Evolutionary conservation across 2,797 vertebrate species (phyloP).

Genomic region (Adrianichthys oophorus): DNA sequence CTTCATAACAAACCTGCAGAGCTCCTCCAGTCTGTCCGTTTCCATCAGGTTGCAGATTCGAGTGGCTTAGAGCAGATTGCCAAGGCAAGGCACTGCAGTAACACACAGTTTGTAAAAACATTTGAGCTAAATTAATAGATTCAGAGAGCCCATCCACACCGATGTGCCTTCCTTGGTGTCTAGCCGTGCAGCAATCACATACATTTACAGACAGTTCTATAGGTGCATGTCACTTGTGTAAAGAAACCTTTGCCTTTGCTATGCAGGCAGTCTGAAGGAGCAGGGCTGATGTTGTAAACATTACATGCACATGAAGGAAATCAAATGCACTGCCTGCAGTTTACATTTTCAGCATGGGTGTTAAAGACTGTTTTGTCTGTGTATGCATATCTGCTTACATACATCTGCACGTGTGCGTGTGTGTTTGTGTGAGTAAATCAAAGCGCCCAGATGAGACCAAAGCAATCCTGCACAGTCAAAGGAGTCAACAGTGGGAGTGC

Average conservation of each 20-base stretch:
- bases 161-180: conserved; percentile 15
- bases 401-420: conserved; percentile 10
- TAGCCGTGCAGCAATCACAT: conserved; percentile 17
- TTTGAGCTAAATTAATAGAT: conserved; percentile 28
- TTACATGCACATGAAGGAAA: conserved; percentile 44
- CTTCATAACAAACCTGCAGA: conserved; percentile 15
- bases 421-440: conserved; percentile 66
- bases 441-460: conserved; percentile 80
- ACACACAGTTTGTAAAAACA: conserved; percentile 12
- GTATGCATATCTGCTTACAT: conserved; percentile 11
- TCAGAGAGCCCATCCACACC: conserved; percentile 17
- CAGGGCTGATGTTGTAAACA: conserved; percentile 14
- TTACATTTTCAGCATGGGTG: conserved; percentile 29
- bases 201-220: conserved; percentile 27
- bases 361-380: conserved; percentile 21
- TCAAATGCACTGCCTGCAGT: conserved; percentile 20
- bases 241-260: conserved; percentile 18
- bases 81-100: conserved; percentile 33
- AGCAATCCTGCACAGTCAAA: conserved; percentile 81
- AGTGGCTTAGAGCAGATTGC: conserved; percentile 9
- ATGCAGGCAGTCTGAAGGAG: conserved; percentile 31
- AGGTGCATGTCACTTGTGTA: too few species aligned
- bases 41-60: conserved; percentile 2
- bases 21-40: conserved; percentile 24
- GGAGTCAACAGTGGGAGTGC: conserved; percentile 76